Evolutionary conservation across 2,113 vertebrate genomes (phyloP).

Genomic region (Peromyscus polionotus): DNA sequence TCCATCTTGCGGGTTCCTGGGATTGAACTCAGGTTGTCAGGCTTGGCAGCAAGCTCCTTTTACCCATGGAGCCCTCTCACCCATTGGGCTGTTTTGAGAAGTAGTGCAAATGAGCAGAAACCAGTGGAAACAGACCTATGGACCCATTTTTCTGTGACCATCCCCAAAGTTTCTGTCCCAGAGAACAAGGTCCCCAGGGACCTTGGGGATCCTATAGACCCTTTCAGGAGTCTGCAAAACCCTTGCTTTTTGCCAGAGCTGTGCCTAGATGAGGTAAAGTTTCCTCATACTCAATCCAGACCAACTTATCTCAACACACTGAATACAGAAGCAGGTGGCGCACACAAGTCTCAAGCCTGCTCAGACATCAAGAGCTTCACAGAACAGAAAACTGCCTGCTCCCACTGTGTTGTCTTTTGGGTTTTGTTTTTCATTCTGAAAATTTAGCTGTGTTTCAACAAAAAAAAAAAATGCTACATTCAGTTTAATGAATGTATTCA

Average conservation of each 20-base stretch:
- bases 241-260: slow-evolving; percentile 1
- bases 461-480: background rate
- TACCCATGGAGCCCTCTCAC: background rate
- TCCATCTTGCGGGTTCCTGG: background rate
- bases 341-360: background rate
- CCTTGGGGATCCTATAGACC: background rate
- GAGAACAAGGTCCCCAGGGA: background rate
- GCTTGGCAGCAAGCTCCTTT: background rate
- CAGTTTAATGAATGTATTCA: slow-evolving; percentile 24
- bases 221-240: background rate
- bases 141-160: background rate
- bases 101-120: background rate
- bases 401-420: background rate
- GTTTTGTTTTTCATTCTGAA: background rate
- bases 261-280: background rate
- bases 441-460: slow-evolving; percentile 13
- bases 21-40: background rate
- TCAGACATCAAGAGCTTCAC: slow-evolving; percentile 2
- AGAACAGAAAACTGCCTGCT: background rate
- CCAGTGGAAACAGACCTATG: background rate
- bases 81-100: background rate
- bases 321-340: background rate
- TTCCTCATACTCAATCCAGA: background rate
- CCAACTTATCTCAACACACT: too few species aligned
- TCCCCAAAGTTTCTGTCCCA: slow-evolving; percentile 10